phyloP scores from a whole-genome alignment of 2,113 vertebrate species.

The Lamprotornis superbus region DNA sequence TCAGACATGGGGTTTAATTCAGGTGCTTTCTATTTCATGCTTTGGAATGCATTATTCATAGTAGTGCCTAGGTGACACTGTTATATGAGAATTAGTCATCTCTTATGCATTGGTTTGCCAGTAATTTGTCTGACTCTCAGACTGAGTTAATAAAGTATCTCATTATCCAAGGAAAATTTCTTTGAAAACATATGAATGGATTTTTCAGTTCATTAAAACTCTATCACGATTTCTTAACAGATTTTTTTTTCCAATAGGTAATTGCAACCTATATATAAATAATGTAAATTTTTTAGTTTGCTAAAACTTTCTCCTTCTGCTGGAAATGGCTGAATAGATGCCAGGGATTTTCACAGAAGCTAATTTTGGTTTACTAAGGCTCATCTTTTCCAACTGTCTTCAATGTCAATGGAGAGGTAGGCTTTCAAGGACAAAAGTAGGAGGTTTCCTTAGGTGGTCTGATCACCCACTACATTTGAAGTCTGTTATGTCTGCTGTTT shows the following conservation, averaged over 20 bases:
- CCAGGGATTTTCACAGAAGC: not conserved
- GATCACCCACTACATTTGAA: not conserved
- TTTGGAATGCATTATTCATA: slow-evolving; percentile 25
- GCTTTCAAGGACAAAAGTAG: not conserved
- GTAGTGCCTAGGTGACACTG: not conserved
- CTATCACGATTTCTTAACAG: not conserved
- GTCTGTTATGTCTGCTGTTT: not conserved
- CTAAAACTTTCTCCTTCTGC: not conserved
- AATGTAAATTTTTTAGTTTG: not conserved
- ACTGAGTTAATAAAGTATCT: not conserved
- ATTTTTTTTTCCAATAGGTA: not conserved
- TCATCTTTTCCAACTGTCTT: not conserved
- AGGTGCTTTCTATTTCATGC: slow-evolving; percentile 21
- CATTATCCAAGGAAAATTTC: slow-evolving; percentile 13
- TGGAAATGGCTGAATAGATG: not conserved
- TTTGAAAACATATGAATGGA: slow-evolving; percentile 16
- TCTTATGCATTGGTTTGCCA: not conserved
- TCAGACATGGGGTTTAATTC: not conserved
- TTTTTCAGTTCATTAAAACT: slow-evolving; percentile 28
- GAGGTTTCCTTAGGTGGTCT: not conserved
- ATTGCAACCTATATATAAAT: slow-evolving; percentile 5
- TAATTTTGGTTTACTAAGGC: not conserved
- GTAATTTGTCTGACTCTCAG: slow-evolving; percentile 11
- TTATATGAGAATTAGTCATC: slow-evolving; percentile 7
- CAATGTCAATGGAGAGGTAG: not conserved